Percentiles rank a stretch among this genome's conserved stretches.
Conservation (phyloP, 2,113 vertebrate genomes). For the Phalacrocorax carbo region DNA sequence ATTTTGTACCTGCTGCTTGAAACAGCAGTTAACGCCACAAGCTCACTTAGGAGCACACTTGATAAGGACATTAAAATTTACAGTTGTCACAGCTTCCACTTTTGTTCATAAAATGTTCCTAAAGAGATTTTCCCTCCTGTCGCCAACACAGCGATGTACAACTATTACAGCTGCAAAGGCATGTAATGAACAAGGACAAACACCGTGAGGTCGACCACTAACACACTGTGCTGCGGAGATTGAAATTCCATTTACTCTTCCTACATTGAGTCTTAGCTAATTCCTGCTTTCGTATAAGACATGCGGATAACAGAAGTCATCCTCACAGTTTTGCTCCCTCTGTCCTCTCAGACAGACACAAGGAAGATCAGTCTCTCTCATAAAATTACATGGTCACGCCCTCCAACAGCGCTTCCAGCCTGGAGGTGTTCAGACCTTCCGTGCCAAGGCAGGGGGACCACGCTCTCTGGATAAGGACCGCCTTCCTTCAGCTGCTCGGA, state of each 20-base stretch:
- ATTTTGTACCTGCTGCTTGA: not conserved
- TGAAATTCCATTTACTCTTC: not conserved
- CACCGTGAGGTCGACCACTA: not conserved
- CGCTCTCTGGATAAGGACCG: not conserved
- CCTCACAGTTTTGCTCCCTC: not conserved
- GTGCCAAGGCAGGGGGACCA: not conserved
- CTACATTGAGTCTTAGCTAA: not conserved
- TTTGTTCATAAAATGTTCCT: not conserved
- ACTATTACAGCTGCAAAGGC: not conserved
- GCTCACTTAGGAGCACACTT: not conserved
- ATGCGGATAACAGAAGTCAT: not conserved
- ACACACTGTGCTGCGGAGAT: not conserved
- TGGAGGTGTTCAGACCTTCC: not conserved
- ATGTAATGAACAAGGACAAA: not conserved
- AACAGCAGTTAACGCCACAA: not conserved
- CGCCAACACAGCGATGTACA: not conserved
- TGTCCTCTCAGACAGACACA: not conserved
- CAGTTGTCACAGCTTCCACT: not conserved
- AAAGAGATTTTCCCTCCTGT: not conserved
- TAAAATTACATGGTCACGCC: fast-evolving
- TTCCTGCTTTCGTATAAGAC: not conserved
- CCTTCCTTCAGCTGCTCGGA: not conserved
- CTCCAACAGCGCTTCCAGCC: not conserved
- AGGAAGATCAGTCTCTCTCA: not conserved
- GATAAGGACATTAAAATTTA: not conserved